Evolutionary conservation across 2,797 vertebrate species (phyloP).

Genomic region (Coreius guichenoti): DNA sequence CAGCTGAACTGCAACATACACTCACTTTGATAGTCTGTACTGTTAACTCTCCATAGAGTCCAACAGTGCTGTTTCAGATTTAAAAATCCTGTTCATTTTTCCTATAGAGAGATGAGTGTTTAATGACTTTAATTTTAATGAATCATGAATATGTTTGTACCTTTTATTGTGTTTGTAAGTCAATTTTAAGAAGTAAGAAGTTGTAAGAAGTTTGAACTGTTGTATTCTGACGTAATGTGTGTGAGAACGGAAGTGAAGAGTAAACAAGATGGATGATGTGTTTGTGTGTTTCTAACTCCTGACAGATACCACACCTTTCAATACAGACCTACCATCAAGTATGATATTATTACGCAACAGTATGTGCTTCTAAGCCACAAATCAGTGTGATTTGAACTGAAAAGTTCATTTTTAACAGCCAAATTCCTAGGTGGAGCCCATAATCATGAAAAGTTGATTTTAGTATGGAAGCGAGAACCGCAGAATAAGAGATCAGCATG

Average conservation of each 20-base stretch:
- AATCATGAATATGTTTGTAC: neutral
- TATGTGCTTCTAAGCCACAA: too few relatives aligned
- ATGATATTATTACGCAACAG: neutral
- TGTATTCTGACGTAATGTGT: neutral
- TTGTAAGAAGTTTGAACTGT: neutral
- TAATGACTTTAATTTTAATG: neutral
- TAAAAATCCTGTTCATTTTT: neutral
- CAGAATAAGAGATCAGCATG: neutral
- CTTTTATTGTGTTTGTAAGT: neutral
- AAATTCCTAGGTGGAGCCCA: neutral
- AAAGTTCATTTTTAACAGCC: neutral
- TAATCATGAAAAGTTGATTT: neutral
- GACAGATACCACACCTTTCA: neutral
- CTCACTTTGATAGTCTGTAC: neutral
- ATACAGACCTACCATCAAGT: neutral
- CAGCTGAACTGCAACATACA: neutral
- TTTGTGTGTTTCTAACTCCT: neutral
- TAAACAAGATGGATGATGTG: neutral
- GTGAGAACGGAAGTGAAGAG: neutral
- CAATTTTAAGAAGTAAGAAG: too few relatives aligned
- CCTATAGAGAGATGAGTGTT: neutral
- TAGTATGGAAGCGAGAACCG: neutral
- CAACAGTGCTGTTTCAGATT: neutral
- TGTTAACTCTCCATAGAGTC: neutral
- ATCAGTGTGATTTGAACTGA: neutral